Percentiles rank a stretch among this genome's conserved stretches.
phyloP scores from a whole-genome alignment of 1,140 invertebrate genomes.

The Thaumetopoea pityocampa region DNA sequence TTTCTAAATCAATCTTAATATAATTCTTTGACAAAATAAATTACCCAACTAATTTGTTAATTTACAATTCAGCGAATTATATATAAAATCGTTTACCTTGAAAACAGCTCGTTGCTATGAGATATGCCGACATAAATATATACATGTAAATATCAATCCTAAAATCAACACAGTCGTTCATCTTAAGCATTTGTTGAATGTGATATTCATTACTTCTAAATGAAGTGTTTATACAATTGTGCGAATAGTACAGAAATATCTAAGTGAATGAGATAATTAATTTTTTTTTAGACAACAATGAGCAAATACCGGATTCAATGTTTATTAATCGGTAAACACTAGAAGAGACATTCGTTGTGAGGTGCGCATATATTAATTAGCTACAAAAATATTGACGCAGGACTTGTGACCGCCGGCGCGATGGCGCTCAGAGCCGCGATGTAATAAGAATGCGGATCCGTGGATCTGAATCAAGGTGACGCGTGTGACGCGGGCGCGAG shows the following conservation, averaged over 20 bases:
- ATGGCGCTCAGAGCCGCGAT: slow-evolving; percentile 49
- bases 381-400: slow-evolving; percentile 64
- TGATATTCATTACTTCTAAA: no score
- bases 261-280: no score
- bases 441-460: slow-evolving; percentile 68
- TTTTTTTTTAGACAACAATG: no score
- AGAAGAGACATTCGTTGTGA: slow-evolving; percentile 32
- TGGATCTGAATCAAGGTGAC: slow-evolving; percentile 59
- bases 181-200: no score
- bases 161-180: no score
- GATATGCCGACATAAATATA: slow-evolving; percentile 49
- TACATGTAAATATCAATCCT: no score
- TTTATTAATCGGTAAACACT: slow-evolving; percentile 36
- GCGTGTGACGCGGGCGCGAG: slow-evolving; percentile 35
- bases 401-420: slow-evolving; percentile 42
- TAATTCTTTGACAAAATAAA: slow-evolving; percentile 6
- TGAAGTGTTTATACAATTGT: no score
- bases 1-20: slow-evolving; percentile 1
- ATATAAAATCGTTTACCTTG: slow-evolving; percentile 50
- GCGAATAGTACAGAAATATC: no score
- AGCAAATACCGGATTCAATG: slow-evolving; percentile 21
- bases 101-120: slow-evolving; percentile 49
- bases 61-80: slow-evolving; percentile 41
- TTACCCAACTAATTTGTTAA: slow-evolving; percentile 39
- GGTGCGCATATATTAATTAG: slow-evolving; percentile 59